Evolutionary conservation across 2,113 vertebrate species (phyloP).

Genomic region (Blennius ocellaris): DNA sequence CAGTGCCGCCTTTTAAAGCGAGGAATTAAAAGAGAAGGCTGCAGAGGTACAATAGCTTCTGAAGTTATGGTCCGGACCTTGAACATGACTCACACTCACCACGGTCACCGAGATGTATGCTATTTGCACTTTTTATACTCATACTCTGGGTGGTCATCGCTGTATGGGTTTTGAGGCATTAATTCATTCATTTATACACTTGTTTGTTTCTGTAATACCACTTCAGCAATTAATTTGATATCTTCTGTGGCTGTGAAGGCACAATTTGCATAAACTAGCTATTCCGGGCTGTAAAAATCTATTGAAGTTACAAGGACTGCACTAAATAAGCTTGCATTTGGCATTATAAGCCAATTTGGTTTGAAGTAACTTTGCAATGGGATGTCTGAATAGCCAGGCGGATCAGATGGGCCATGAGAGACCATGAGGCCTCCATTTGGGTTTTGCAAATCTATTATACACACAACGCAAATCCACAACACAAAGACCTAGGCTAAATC

Average conservation of each 20-base stretch:
- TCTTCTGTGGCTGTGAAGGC: conserved; percentile 34
- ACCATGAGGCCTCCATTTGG: conserved; percentile 42
- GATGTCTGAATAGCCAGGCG: conserved; percentile 49
- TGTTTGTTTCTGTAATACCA: conserved; percentile 37
- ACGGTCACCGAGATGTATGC: conserved; percentile 26
- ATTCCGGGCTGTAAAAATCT: conserved; percentile 60
- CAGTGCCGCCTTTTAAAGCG: conserved; percentile 55
- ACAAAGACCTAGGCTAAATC: conserved; percentile 67
- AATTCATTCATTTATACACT: conserved; percentile 24
- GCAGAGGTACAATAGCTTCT: conserved; percentile 38
- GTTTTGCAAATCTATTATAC: conserved; percentile 64
- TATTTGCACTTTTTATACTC: conserved; percentile 22
- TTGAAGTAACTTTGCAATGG: conserved; percentile 60
- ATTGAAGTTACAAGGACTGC: conserved; percentile 64
- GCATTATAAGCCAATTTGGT: conserved; percentile 71
- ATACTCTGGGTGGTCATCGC: neutral
- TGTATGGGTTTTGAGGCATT: conserved; percentile 9
- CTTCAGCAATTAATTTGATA: conserved; percentile 41
- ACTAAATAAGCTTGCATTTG: conserved; percentile 59
- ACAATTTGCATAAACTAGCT: conserved; percentile 61
- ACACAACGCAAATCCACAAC: conserved; percentile 73
- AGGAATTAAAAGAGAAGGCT: conserved; percentile 39
- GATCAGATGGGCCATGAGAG: conserved; percentile 60
- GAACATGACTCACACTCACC: conserved; percentile 46
- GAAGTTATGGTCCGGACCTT: conserved; percentile 60